Conservation (phyloP, 1,140 invertebrate genomes). For the Drosophila erecta region DNA sequence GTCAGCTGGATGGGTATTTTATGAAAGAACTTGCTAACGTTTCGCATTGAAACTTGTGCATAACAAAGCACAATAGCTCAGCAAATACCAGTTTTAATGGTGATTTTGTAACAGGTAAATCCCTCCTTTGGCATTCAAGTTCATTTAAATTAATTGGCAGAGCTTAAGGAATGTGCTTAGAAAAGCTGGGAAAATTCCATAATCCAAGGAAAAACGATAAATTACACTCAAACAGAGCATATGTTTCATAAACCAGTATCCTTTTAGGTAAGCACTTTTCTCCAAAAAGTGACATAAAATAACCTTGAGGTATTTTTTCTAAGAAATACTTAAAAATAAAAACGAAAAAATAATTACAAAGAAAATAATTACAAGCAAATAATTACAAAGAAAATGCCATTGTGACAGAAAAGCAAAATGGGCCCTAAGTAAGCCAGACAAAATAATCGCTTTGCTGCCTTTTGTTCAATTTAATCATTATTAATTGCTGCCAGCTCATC, state of each 20-base stretch:
- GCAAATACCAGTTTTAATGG: background rate
- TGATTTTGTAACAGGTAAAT: background rate
- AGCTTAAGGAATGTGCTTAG: no score
- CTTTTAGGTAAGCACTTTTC: no score
- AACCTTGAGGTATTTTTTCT: background rate
- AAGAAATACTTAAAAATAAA: background rate
- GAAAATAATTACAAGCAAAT: background rate
- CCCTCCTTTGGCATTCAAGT: background rate
- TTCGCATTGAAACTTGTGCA: conserved; percentile 3
- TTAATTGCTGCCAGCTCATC: background rate
- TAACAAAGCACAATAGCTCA: background rate
- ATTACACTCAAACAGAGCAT: no score
- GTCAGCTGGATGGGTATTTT: background rate
- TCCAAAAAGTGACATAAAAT: no score
- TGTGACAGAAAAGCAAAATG: no score
- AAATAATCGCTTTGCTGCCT: background rate
- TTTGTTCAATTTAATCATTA: background rate
- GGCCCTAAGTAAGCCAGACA: background rate
- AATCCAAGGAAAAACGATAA: no score
- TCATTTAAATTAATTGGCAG: background rate
- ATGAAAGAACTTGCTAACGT: conserved; percentile 23
- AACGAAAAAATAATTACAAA: background rate
- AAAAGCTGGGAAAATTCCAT: no score
- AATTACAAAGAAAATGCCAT: no score
- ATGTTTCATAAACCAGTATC: no score